phyloP scores from a whole-genome alignment of 1,140 invertebrate species.

The Pissodes strobi region DNA sequence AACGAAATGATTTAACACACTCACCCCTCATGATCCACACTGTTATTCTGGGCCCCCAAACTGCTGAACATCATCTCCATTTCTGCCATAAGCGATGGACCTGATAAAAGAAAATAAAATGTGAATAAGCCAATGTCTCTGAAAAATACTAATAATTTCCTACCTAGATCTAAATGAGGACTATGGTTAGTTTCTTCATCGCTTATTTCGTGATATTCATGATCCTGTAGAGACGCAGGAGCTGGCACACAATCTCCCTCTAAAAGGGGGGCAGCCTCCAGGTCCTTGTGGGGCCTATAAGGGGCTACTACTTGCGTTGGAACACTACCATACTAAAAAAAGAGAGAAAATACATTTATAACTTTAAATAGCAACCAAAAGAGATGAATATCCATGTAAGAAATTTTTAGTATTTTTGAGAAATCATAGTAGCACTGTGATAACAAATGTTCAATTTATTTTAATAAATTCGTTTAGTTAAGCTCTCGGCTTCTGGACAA shows the following conservation, averaged over 20 bases:
- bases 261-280: slow-evolving; percentile 63
- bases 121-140: too few species aligned
- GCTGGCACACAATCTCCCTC: slow-evolving; percentile 48
- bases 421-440: too few species aligned
- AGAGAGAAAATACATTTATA: background rate
- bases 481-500: too few species aligned
- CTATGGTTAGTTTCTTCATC: slow-evolving; percentile 67
- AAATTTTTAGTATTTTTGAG: too few species aligned
- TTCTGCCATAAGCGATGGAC: slow-evolving; percentile 91
- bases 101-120: background rate
- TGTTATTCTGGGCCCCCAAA: slow-evolving; percentile 56
- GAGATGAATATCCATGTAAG: too few species aligned
- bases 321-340: slow-evolving; percentile 70
- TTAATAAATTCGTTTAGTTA: too few species aligned
- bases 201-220: slow-evolving; percentile 92
- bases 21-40: slow-evolving; percentile 54
- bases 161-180: slow-evolving; percentile 78
- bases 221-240: slow-evolving; percentile 59
- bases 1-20: too few species aligned
- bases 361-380: too few species aligned
- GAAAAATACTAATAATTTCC: too few species aligned
- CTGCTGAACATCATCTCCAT: slow-evolving; percentile 90
- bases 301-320: slow-evolving; percentile 86
- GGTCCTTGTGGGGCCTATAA: slow-evolving; percentile 83
- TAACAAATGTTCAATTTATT: too few species aligned